Evolutionary conservation across 2,797 vertebrate species (phyloP).

Genomic region (Lycodopsis pacificus): DNA sequence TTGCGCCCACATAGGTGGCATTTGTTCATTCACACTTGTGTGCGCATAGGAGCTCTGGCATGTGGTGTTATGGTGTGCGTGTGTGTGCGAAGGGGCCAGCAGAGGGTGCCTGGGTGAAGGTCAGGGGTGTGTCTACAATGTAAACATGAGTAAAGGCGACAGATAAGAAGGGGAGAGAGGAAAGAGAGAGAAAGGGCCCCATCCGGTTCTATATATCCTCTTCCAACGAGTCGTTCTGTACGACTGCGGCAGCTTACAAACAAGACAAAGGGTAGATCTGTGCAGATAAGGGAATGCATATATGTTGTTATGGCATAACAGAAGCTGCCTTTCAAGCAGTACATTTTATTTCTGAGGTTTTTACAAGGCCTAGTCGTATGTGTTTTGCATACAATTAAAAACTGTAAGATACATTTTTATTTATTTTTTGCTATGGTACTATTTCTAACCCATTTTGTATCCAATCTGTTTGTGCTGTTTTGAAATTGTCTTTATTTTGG

Average conservation of each 20-base stretch:
- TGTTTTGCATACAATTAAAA: background rate
- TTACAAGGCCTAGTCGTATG: background rate
- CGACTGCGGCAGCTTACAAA: slow-evolving; percentile 43
- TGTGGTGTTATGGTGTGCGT: slow-evolving; percentile 14
- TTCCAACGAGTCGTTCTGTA: slow-evolving; percentile 44
- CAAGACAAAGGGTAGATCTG: slow-evolving; percentile 31
- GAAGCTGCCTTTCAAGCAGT: background rate
- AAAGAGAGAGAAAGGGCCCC: slow-evolving; percentile 52
- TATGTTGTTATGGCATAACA: background rate
- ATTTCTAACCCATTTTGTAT: background rate
- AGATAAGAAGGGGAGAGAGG: slow-evolving; percentile 58
- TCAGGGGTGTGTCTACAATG: slow-evolving; percentile 77
- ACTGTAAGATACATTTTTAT: background rate
- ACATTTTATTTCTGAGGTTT: background rate
- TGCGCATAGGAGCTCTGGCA: slow-evolving; percentile 37
- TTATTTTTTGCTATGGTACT: background rate
- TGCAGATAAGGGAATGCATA: background rate
- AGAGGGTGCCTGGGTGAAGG: slow-evolving; percentile 68
- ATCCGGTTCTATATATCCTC: slow-evolving; percentile 67
- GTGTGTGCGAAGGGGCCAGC: slow-evolving; percentile 37
- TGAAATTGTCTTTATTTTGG: background rate
- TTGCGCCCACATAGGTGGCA: background rate
- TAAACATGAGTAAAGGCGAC: slow-evolving; percentile 74
- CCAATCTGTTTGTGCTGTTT: background rate
- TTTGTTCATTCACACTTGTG: slow-evolving; percentile 20